These are phyloP conservation scores for Ceratina calcarata DNA, from an alignment of 1,140 invertebrate species.

Conservation along the genomic window DNA sequence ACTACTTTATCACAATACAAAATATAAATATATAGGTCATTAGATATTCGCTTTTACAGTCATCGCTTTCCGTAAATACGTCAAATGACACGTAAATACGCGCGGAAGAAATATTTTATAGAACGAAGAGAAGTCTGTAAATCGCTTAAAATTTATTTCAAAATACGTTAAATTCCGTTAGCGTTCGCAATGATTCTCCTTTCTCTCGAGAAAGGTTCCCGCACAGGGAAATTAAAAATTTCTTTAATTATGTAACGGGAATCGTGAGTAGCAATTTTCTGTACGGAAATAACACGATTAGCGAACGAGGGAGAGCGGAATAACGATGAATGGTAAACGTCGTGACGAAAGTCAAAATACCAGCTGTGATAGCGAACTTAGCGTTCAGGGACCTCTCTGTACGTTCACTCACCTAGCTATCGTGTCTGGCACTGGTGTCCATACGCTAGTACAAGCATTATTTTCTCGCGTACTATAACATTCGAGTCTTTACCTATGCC, in stretches of 20 bases:
- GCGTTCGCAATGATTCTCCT: background rate
- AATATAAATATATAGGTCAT: conserved; percentile 37
- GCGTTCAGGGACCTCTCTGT: conserved; percentile 43
- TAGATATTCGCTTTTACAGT: background rate
- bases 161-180: background rate
- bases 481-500: conserved; percentile 12
- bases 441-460: conserved; percentile 62
- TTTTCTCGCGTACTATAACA: conserved; percentile 40
- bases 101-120: no score
- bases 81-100: background rate
- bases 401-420: conserved; percentile 66
- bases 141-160: background rate
- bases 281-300: background rate
- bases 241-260: conserved; percentile 47
- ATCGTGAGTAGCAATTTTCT: conserved; percentile 26
- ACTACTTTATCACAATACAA: conserved; percentile 14
- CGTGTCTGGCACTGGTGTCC: conserved; percentile 59
- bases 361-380: conserved; percentile 56
- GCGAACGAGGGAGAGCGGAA: background rate
- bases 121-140: background rate
- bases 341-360: conserved; percentile 35
- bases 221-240: background rate
- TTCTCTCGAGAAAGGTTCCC: background rate
- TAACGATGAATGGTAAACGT: conserved; percentile 3
- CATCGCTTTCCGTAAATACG: background rate